phyloP scores from a whole-genome alignment of 1,140 invertebrate species.

The Argopecten irradians region DNA sequence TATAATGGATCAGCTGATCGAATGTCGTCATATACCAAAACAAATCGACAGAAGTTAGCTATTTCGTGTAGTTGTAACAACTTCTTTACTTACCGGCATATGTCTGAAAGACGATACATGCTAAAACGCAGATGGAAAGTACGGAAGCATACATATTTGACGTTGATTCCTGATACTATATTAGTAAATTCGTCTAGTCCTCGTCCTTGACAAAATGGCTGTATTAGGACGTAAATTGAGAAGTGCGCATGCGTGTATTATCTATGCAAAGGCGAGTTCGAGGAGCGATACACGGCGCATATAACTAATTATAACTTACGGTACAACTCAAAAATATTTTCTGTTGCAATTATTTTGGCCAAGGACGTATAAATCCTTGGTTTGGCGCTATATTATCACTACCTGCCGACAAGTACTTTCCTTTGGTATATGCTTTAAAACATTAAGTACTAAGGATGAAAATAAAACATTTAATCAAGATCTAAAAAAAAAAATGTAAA shows the following conservation, averaged over 20 bases:
- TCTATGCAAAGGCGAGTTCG: neutral
- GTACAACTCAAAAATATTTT: too few relatives aligned
- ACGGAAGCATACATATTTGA: neutral
- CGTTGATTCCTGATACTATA: neutral
- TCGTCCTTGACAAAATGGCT: constrained; percentile 20
- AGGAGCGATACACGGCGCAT: neutral
- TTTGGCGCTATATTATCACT: too few relatives aligned
- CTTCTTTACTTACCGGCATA: neutral
- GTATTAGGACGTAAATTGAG: neutral
- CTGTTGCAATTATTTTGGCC: too few relatives aligned
- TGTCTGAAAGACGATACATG: neutral
- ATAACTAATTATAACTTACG: neutral
- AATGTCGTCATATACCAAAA: neutral
- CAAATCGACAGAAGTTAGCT: neutral
- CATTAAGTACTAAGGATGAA: too few relatives aligned
- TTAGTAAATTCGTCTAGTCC: neutral
- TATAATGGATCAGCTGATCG: neutral
- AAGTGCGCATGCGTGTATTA: neutral
- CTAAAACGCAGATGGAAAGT: neutral
- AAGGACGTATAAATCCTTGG: too few relatives aligned
- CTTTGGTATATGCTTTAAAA: too few relatives aligned
- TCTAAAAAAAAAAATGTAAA: too few relatives aligned
- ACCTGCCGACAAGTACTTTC: too few relatives aligned
- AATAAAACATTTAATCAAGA: too few relatives aligned
- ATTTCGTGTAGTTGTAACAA: neutral